These are phyloP conservation scores for Dendrolimus kikuchii DNA, from an alignment of 1,140 invertebrate genomes.

Conservation along the genomic window DNA sequence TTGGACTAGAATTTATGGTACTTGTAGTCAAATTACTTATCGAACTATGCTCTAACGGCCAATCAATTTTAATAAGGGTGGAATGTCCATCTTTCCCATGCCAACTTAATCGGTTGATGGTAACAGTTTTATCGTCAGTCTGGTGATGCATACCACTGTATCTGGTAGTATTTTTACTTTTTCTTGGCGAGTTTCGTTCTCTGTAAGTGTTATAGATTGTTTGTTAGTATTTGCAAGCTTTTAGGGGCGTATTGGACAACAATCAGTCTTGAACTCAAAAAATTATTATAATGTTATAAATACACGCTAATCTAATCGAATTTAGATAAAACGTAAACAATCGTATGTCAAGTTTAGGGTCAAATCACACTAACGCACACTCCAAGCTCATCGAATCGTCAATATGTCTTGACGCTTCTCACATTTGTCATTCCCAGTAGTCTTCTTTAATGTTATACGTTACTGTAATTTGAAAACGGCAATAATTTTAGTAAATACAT, in stretches of 20 bases:
- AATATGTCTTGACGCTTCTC: no score
- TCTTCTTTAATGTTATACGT: no score
- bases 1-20: constrained; percentile 41
- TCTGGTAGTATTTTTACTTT: constrained; percentile 36
- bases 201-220: constrained; percentile 31
- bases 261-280: no score
- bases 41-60: constrained; percentile 45
- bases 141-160: constrained; percentile 51
- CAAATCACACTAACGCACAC: no score
- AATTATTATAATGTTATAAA: no score
- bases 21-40: constrained; percentile 40
- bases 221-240: constrained; percentile 21
- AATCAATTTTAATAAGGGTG: constrained; percentile 57
- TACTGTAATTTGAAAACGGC: no score
- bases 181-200: constrained; percentile 56
- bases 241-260: neutral
- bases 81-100: constrained; percentile 58
- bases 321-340: no score
- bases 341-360: no score
- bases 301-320: no score
- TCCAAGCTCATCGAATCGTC: no score
- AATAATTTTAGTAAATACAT: no score
- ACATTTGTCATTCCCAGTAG: no score
- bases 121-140: constrained; percentile 24
- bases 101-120: constrained; percentile 44